Conservation (phyloP, 2,888 invertebrate genomes). For the Drosophila algonquin region DNA sequence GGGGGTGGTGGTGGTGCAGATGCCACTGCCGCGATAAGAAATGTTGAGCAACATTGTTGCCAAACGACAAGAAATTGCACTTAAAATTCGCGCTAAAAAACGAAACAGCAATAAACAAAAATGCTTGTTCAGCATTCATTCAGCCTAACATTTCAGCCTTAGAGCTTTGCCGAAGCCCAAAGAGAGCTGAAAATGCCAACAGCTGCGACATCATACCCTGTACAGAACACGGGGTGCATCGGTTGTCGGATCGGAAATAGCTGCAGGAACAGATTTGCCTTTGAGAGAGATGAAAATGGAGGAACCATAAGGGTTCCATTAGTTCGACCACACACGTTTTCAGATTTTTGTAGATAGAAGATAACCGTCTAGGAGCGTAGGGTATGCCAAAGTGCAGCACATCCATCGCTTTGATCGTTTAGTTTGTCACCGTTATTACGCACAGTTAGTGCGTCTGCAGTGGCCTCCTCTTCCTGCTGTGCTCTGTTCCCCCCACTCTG, state of each 20-base stretch:
- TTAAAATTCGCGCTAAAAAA: conserved; percentile 62
- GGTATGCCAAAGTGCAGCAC: conserved; percentile 35
- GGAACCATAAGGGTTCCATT: background rate
- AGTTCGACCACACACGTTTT: background rate
- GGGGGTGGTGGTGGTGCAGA: conserved; percentile 26
- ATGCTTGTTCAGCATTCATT: conserved; percentile 19
- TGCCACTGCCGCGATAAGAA: conserved; percentile 47
- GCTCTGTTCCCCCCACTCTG: conserved; percentile 3
- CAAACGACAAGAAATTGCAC: conserved; percentile 71
- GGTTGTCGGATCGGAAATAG: conserved; percentile 18
- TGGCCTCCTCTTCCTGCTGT: conserved; percentile 13
- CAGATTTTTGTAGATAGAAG: background rate
- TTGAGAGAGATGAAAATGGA: too few species aligned
- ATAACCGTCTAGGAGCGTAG: background rate
- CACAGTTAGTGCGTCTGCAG: conserved; percentile 19
- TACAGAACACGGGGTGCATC: background rate
- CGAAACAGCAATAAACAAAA: conserved; percentile 34
- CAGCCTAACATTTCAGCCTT: background rate
- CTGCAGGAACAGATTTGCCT: too few species aligned
- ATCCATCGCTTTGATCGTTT: background rate
- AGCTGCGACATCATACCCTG: conserved; percentile 11
- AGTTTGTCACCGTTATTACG: conserved; percentile 39
- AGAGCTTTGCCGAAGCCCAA: conserved; percentile 44
- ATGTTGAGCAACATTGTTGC: conserved; percentile 62
- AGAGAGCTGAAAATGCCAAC: conserved; percentile 36